Percentiles rank a stretch among this genome's conserved stretches.
Evolutionary conservation across 2,113 vertebrate genomes (phyloP).

Genomic region (Sinocyclocheilus anophthalmus): DNA sequence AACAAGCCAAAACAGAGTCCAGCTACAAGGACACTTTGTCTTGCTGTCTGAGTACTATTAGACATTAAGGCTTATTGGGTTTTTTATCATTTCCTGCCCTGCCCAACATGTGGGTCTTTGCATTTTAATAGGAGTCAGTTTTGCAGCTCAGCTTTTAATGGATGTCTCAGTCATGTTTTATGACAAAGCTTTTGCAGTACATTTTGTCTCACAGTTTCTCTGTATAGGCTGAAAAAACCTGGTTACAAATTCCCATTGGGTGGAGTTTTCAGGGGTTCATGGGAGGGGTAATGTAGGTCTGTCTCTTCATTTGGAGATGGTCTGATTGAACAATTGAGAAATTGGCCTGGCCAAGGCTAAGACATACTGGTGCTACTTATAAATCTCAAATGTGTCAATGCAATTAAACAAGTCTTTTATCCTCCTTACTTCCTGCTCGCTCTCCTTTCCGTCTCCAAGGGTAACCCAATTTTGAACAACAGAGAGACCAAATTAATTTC

Average conservation of each 20-base stretch:
- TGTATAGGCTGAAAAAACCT: slow-evolving; percentile 54
- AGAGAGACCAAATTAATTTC: slow-evolving; percentile 80
- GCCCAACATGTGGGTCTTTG: background rate
- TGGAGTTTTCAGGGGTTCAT: slow-evolving; percentile 57
- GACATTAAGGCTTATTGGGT: background rate
- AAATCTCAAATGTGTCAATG: slow-evolving; percentile 76
- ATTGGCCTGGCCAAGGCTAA: slow-evolving; percentile 69
- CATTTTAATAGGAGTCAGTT: slow-evolving; percentile 19
- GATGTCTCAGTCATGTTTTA: slow-evolving; percentile 25
- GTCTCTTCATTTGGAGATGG: slow-evolving; percentile 51
- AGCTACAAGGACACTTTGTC: background rate
- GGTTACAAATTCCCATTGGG: slow-evolving; percentile 63
- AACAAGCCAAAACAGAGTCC: slow-evolving; percentile 5
- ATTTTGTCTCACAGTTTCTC: background rate
- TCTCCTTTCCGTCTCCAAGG: slow-evolving; percentile 65
- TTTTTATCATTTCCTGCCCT: slow-evolving; percentile 26
- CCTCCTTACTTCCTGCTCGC: slow-evolving; percentile 53
- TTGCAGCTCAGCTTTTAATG: slow-evolving; percentile 20
- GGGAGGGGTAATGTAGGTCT: slow-evolving; percentile 51
- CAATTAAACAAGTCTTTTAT: slow-evolving; percentile 75
- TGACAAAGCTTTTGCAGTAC: background rate
- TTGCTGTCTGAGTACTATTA: background rate
- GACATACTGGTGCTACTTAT: slow-evolving; percentile 71
- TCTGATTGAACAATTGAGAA: slow-evolving; percentile 67
- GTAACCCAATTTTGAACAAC: slow-evolving; percentile 77